Percentiles rank a stretch among this genome's conserved stretches.
These are phyloP conservation scores for Carassius gibelio DNA, from an alignment of 2,113 vertebrate genomes.

Conservation along the genomic window DNA sequence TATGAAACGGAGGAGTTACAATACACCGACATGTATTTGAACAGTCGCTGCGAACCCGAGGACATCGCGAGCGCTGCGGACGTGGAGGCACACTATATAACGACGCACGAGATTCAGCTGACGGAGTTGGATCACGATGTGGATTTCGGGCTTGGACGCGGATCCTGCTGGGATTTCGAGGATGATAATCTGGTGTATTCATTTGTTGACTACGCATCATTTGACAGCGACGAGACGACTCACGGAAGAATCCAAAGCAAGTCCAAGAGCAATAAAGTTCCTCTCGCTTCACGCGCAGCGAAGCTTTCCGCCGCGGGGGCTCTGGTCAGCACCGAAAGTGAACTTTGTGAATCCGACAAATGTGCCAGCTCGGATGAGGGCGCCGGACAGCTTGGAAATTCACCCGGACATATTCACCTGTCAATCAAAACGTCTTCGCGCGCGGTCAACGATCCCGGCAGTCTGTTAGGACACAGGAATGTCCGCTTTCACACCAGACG, in stretches of 20 bases:
- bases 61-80: conserved; percentile 76
- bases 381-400: conserved; percentile 69
- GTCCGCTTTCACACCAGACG: conserved; percentile 74
- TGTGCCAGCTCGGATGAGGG: conserved; percentile 79
- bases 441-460: conserved; percentile 82
- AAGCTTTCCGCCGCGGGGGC: conserved; percentile 71
- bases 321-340: conserved; percentile 81
- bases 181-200: conserved; percentile 93
- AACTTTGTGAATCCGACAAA: conserved; percentile 76
- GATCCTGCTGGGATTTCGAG: conserved; percentile 90
- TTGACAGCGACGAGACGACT: conserved; percentile 80
- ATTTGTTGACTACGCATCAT: conserved; percentile 93
- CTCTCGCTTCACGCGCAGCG: conserved; percentile 65
- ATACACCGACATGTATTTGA: conserved; percentile 78
- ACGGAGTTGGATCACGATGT: conserved; percentile 93
- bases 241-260: conserved; percentile 57
- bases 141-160: conserved; percentile 84
- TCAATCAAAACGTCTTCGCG: conserved; percentile 86
- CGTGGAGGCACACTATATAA: conserved; percentile 91
- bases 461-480: conserved; percentile 73
- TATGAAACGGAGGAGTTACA: conserved; percentile 79
- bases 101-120: conserved; percentile 95
- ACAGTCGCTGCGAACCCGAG: conserved; percentile 73
- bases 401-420: conserved; percentile 82
- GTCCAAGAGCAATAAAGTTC: conserved; percentile 54